A percentile compares a stretch with the other conserved stretches of the same genome.
Evolutionary conservation across 1,140 invertebrate genomes (phyloP).

Genomic region (Maniola jurtina): DNA sequence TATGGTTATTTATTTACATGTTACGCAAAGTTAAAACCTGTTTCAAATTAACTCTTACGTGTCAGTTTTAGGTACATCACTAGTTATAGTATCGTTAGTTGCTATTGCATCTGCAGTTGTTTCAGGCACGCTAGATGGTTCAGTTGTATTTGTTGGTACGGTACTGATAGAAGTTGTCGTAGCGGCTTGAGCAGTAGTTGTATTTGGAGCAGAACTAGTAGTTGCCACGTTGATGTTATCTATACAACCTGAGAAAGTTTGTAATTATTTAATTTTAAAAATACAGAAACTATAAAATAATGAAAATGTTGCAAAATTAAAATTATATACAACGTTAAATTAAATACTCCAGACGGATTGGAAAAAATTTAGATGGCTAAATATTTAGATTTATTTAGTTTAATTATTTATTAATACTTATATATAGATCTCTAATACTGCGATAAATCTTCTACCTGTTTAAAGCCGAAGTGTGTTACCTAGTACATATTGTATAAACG

Average conservation of each 20-base stretch:
- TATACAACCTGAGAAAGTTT: neutral
- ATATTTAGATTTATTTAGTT: no score
- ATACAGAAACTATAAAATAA: neutral
- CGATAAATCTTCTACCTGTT: no score
- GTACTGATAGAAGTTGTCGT: neutral
- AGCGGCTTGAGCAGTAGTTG: neutral
- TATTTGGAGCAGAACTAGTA: neutral
- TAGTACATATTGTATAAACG: slow-evolving; percentile 5
- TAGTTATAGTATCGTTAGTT: neutral
- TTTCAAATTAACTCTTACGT: neutral
- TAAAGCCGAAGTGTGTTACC: no score
- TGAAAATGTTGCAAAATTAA: no score
- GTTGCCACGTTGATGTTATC: neutral
- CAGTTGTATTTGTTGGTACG: neutral
- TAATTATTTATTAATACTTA: no score
- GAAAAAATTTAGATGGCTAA: no score
- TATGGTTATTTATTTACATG: no score
- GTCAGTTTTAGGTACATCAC: neutral
- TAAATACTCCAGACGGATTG: no score
- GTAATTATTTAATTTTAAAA: neutral
- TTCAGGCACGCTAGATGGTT: neutral
- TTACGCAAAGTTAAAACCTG: no score
- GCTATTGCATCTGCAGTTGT: neutral
- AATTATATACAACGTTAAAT: no score
- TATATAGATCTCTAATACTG: no score